Percentiles rank a stretch among this genome's conserved stretches.
These are phyloP conservation scores for Champsocephalus esox DNA, from an alignment of 2,797 vertebrate genomes.

Conservation along the genomic window DNA sequence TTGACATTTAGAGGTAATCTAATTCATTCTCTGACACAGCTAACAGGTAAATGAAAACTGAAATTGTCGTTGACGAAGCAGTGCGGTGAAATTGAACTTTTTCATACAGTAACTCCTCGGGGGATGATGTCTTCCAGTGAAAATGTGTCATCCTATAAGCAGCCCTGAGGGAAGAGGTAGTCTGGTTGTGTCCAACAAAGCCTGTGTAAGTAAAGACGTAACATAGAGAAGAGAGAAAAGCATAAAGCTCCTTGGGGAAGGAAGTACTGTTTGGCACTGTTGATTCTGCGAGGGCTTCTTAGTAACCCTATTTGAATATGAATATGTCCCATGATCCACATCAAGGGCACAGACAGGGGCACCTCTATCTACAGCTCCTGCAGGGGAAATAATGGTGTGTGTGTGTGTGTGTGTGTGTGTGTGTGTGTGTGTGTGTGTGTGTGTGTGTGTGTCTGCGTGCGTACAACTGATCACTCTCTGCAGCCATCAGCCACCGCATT, in stretches of 20 bases:
- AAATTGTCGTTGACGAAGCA: slow-evolving; percentile 32
- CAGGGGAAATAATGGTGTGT: slow-evolving; percentile 46
- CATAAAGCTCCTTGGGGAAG: slow-evolving; percentile 50
- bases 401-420: slow-evolving; percentile 25
- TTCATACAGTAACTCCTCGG: neutral
- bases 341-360: slow-evolving; percentile 79
- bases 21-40: slow-evolving; percentile 41
- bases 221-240: slow-evolving; percentile 52
- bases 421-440: slow-evolving; percentile 38
- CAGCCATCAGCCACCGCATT: slow-evolving; percentile 80
- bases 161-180: slow-evolving; percentile 47
- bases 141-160: slow-evolving; percentile 46
- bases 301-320: slow-evolving; percentile 79
- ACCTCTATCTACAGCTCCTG: slow-evolving; percentile 69
- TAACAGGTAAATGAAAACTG: slow-evolving; percentile 43
- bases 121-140: slow-evolving; percentile 13
- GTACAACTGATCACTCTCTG: slow-evolving; percentile 66
- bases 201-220: slow-evolving; percentile 66
- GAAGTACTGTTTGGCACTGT: slow-evolving; percentile 41
- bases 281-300: slow-evolving; percentile 52
- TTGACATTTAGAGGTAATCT: slow-evolving; percentile 52
- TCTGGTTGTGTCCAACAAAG: slow-evolving; percentile 57
- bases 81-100: slow-evolving; percentile 8
- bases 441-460: slow-evolving; percentile 30
- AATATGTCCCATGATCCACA: slow-evolving; percentile 79